Conservation (phyloP, 1,140 invertebrate species). For the Drosophila nebulosa region DNA sequence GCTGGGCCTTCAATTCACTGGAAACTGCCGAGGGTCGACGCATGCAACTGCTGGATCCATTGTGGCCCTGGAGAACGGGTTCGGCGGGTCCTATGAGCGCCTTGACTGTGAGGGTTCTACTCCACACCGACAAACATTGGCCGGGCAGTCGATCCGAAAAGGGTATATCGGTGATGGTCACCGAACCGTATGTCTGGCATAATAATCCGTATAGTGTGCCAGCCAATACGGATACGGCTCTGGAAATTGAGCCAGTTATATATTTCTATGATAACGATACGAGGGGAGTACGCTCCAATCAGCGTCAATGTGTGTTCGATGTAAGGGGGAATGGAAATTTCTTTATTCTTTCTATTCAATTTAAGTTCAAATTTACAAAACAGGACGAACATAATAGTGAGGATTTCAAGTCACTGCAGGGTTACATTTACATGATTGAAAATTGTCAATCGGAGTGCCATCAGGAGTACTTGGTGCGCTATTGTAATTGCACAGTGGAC, state of each 20-base stretch:
- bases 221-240: constrained; percentile 52
- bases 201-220: constrained; percentile 53
- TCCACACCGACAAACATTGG: constrained; percentile 50
- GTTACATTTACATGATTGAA: constrained; percentile 75
- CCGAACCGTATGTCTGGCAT: constrained; percentile 71
- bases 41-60: constrained; percentile 52
- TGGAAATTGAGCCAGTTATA: constrained; percentile 70
- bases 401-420: constrained; percentile 60
- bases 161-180: constrained; percentile 63
- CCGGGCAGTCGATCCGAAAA: constrained; percentile 48
- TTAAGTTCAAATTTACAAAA: background rate
- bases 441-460: constrained; percentile 78
- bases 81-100: constrained; percentile 63
- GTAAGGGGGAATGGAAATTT: constrained; percentile 29
- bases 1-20: constrained; percentile 83
- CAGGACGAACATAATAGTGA: constrained; percentile 59
- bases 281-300: constrained; percentile 51
- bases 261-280: constrained; percentile 74
- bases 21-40: constrained; percentile 70
- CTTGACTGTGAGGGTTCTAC: constrained; percentile 44
- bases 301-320: constrained; percentile 69
- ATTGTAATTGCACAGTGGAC: constrained; percentile 78
- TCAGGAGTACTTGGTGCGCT: constrained; percentile 72
- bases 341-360: background rate
- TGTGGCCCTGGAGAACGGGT: constrained; percentile 69